Evolutionary conservation across 2,113 vertebrate genomes (phyloP).

Genomic region (Tursiops truncatus): DNA sequence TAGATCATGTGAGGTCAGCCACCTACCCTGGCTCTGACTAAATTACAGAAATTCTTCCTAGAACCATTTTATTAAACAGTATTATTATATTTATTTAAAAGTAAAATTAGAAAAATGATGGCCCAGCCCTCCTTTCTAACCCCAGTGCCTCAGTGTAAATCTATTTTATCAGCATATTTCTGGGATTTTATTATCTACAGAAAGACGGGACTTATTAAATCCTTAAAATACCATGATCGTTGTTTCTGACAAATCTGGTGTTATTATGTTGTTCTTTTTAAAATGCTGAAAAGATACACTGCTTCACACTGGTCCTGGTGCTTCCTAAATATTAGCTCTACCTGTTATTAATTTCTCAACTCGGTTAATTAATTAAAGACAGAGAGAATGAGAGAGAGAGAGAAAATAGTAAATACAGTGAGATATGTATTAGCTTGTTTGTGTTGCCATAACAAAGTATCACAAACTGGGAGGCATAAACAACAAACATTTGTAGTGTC

Average conservation of each 20-base stretch:
- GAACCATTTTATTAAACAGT: neutral
- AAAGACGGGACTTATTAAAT: neutral
- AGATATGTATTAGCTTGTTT: neutral
- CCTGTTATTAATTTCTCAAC: neutral
- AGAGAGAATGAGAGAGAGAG: neutral
- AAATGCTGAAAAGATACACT: neutral
- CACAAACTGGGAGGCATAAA: neutral
- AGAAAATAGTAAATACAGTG: neutral
- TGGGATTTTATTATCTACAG: neutral
- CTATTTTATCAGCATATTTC: neutral
- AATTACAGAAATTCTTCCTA: neutral
- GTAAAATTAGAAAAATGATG: neutral
- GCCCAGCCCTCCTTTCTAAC: rapidly evolving
- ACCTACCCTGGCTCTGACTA: neutral
- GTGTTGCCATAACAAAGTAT: neutral
- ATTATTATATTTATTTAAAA: neutral
- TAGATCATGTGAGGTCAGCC: neutral
- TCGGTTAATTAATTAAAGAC: neutral
- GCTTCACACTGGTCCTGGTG: neutral
- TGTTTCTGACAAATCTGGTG: neutral
- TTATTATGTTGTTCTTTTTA: neutral
- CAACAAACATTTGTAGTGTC: neutral
- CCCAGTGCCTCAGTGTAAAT: neutral
- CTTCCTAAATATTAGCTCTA: neutral
- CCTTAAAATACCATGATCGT: neutral